Conservation (phyloP, 2,113 vertebrate species). For the Progne subis region DNA sequence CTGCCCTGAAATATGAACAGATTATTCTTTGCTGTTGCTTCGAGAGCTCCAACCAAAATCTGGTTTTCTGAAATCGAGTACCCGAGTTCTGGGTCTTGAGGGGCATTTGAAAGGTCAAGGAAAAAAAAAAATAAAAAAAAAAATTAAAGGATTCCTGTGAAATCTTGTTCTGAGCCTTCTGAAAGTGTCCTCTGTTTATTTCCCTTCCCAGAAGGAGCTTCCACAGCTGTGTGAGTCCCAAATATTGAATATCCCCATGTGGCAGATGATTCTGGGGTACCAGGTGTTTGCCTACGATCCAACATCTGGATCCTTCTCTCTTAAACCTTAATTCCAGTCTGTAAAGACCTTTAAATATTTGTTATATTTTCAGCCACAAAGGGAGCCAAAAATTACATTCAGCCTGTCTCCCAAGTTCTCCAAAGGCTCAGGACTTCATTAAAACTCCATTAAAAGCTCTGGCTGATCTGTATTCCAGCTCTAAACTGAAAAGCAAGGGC, state of each 20-base stretch:
- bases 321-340: background rate
- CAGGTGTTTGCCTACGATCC: accelerated
- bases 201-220: background rate
- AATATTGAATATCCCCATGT: accelerated
- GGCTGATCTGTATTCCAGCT: background rate
- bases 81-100: background rate
- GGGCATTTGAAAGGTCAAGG: background rate
- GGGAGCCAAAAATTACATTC: background rate
- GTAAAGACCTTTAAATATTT: background rate
- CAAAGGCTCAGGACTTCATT: background rate
- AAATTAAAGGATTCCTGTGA: background rate
- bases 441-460: background rate
- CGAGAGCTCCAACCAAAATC: background rate
- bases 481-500: background rate
- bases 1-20: background rate
- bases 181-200: background rate
- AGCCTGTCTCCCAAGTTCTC: background rate
- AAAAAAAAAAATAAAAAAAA: too few relatives aligned
- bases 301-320: background rate
- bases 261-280: background rate
- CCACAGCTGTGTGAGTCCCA: background rate
- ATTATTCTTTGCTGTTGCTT: background rate
- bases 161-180: background rate
- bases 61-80: background rate
- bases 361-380: background rate